These are phyloP conservation scores for Sinocyclocheilus anshuiensis DNA, from an alignment of 2,113 vertebrate species.

Conservation along the genomic window DNA sequence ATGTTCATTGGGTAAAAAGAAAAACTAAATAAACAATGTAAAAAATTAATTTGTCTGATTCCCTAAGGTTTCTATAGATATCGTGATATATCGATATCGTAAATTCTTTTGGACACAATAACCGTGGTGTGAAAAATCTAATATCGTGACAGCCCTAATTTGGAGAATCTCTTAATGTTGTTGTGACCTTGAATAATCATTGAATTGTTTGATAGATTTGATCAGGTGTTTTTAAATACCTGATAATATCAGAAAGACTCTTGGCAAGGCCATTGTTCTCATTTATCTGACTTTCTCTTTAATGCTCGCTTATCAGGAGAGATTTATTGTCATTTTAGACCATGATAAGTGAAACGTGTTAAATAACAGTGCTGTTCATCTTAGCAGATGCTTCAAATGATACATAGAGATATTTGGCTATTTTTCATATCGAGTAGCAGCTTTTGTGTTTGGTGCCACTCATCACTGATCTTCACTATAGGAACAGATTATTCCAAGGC, in stretches of 20 bases:
- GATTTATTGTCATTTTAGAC: constrained; percentile 7
- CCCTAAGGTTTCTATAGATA: no score
- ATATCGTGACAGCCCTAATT: no score
- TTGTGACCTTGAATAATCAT: neutral
- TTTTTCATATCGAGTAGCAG: neutral
- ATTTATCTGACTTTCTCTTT: constrained; percentile 5
- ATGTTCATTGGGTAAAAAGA: no score
- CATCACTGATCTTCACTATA: no score
- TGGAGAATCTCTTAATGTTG: neutral
- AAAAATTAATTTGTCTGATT: no score
- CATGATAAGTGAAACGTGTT: constrained; percentile 1
- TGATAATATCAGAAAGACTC: neutral
- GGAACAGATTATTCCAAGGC: neutral
- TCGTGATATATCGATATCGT: no score
- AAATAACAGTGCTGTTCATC: constrained; percentile 20
- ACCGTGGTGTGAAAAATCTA: no score
- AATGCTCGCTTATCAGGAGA: constrained; percentile 11
- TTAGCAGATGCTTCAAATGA: neutral
- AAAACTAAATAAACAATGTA: no score
- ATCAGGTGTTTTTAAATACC: neutral
- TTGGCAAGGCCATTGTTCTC: neutral
- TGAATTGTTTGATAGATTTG: neutral
- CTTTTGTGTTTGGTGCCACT: neutral
- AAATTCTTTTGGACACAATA: no score
- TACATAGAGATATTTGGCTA: neutral